A percentile compares a stretch with the other conserved stretches of the same genome.
Evolutionary conservation across 1,140 invertebrate species (phyloP).

Genomic region (Charaxes varanes): DNA sequence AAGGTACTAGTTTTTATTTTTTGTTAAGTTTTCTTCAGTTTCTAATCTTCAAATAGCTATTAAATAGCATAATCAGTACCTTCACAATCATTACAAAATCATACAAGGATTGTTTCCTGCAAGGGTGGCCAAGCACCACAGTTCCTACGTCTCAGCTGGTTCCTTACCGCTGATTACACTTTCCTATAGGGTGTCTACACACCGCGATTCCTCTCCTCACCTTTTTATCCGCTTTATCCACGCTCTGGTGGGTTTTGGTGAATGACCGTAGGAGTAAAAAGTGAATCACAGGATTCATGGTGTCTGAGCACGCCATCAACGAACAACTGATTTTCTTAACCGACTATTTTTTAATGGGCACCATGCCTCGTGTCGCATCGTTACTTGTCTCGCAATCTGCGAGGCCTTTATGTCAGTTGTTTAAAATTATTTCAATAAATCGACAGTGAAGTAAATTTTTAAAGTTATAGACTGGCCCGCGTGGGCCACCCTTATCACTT

Average conservation of each 20-base stretch:
- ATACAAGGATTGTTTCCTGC: slow-evolving; percentile 30
- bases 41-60: no score
- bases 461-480: no score
- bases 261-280: slow-evolving; percentile 65
- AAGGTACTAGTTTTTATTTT: no score
- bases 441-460: no score
- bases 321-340: slow-evolving; percentile 40
- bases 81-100: slow-evolving; percentile 10
- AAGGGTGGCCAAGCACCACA: slow-evolving; percentile 46
- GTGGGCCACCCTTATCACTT: no score
- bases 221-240: slow-evolving; percentile 61
- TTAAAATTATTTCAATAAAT: no score
- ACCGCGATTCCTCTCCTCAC: slow-evolving; percentile 64
- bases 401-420: no score
- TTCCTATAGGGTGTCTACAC: slow-evolving; percentile 49
- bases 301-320: slow-evolving; percentile 41
- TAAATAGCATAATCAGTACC: no score
- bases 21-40: no score
- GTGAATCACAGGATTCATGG: slow-evolving; percentile 66
- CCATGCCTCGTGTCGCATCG: no score
- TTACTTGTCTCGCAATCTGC: no score
- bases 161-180: slow-evolving; percentile 44
- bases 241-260: slow-evolving; percentile 56
- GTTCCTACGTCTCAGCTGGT: slow-evolving; percentile 36
- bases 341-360: slow-evolving; percentile 10